Conservation (phyloP, 2,797 vertebrate genomes). For the Furcifer pardalis region DNA sequence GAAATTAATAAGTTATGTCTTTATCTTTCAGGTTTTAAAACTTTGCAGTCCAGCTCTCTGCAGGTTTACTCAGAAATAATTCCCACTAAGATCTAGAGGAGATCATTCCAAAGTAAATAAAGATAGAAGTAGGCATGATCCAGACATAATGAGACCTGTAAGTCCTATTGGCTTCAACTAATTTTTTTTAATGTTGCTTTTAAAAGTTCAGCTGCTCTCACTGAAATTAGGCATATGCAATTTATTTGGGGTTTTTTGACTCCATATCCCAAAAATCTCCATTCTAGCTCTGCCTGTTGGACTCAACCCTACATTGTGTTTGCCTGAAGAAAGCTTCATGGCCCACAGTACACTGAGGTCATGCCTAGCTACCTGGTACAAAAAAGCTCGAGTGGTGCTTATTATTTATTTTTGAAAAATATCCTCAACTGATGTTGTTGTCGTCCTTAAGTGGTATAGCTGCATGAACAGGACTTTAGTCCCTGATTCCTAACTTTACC, state of each 20-base stretch:
- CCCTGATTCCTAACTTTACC: neutral
- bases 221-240: too few species aligned
- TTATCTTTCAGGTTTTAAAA: slow-evolving; percentile 51
- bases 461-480: too few species aligned
- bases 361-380: neutral
- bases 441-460: too few species aligned
- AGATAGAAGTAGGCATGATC: neutral
- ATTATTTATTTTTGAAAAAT: too few species aligned
- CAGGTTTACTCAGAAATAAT: slow-evolving; percentile 1
- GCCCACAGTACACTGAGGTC: neutral
- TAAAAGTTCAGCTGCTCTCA: too few species aligned
- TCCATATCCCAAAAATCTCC: neutral
- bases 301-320: neutral
- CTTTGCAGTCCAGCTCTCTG: slow-evolving; percentile 43
- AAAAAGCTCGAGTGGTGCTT: too few species aligned
- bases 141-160: neutral
- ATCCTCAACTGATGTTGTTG: too few species aligned
- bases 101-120: neutral
- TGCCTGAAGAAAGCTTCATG: neutral
- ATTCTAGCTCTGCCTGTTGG: neutral
- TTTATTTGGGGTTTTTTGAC: too few species aligned
- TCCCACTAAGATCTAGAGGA: neutral
- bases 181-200: neutral
- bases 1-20: slow-evolving; percentile 63
- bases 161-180: neutral